Base-by-base conservation (phyloP, 2,113 vertebrate species). In the Otus sunia region DNA sequence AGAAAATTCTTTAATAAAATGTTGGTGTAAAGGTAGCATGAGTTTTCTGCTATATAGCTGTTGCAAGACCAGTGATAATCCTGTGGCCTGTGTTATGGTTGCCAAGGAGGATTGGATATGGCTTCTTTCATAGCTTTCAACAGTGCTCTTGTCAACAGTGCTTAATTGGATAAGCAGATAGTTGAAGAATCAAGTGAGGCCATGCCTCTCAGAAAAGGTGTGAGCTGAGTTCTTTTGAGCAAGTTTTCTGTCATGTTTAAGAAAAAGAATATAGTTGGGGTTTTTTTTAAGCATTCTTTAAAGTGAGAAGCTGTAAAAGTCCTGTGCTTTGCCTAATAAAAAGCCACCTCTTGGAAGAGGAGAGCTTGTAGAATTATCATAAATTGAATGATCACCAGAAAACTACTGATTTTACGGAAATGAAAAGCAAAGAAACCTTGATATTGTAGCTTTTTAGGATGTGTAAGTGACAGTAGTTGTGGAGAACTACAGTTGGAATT, bases 151-250 rank as follows among this genome's bases (percentile, higher is more conserved):
- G 37, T 95, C 79, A 81, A 72, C 58, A 60, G 73, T 82, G 27
- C 49, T 90, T 93, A 94, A 92, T 71, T 94, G 94, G 68, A 84
- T 94, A 88, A 90, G 45, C 58, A 93, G 36, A 52, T 78, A 78
- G 84, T 49, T 72, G 56, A 82, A 88, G 77, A 90, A 62, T 88
- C 60, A 73, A 79, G 69, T 79, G 55, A 86, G 67, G n/a, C 36
- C 64, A 23, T 58, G 17, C 39, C 19, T 85, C 1, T 12, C 39
- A 41, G 68, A 32, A 90, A 90, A 86, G 53, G 58, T 85, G 52
- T 53, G 71, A 88, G 19, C 14, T 43, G 49, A 77, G 62, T 96
- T 91, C 55, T 91, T 22, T 74, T 41, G 59, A 88, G 74, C 78
- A 72, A 39, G 27, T 82, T 92, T 88, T 62, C 50, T 80, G 29